phyloP scores from a whole-genome alignment of 2,888 invertebrate genomes.

The Amphiduros pacificus region DNA sequence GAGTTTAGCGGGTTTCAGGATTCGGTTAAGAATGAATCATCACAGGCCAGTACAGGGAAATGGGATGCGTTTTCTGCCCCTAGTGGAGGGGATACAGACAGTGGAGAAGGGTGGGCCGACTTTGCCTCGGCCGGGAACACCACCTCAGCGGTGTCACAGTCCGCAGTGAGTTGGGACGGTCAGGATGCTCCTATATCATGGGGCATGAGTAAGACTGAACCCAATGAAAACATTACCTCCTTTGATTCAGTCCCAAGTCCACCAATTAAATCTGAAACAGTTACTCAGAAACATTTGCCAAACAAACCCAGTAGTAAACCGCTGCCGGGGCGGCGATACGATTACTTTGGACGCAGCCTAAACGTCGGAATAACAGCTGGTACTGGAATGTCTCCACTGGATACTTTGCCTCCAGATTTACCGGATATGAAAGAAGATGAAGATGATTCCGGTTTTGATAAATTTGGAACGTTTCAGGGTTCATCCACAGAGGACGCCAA shows the following conservation, averaged over 20 bases:
- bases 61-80: neutral
- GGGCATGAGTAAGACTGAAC: no score
- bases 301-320: no score
- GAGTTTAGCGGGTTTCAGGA: neutral
- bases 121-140: neutral
- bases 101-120: neutral
- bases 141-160: neutral
- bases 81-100: neutral
- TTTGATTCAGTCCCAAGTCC: neutral
- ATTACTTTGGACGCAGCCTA: constrained; percentile 17
- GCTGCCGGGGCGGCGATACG: neutral
- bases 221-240: neutral
- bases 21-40: neutral
- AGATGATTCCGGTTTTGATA: constrained; percentile 28
- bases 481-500: neutral
- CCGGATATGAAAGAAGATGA: constrained; percentile 17
- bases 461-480: constrained; percentile 28
- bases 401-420: constrained; percentile 25
- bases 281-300: no score
- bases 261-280: neutral
- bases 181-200: neutral
- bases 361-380: neutral
- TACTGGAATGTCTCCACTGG: constrained; percentile 25
- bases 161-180: neutral
- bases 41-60: neutral